Conservation (phyloP, 2,113 vertebrate genomes). For the Eptatretus burgeri region DNA sequence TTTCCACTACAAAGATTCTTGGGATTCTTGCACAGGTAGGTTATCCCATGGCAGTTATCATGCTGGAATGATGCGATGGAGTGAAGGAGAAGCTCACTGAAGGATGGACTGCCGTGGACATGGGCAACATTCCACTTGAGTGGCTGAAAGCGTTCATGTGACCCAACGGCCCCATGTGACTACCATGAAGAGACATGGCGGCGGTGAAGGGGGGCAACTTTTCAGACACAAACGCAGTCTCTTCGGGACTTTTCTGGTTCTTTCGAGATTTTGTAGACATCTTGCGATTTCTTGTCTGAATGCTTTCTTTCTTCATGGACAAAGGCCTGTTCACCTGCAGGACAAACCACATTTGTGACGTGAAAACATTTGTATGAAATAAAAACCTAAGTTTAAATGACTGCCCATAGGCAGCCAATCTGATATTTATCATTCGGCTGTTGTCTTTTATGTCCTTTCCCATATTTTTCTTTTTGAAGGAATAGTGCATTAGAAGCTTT, state of each 20-base stretch:
- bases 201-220: slow-evolving; percentile 74
- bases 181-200: slow-evolving; percentile 35
- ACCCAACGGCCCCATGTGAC: slow-evolving; percentile 75
- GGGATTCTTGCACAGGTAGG: not conserved
- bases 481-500: no score
- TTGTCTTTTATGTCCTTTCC: no score
- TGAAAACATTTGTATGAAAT: no score
- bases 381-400: no score
- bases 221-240: slow-evolving; percentile 64
- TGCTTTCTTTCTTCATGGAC: slow-evolving; percentile 99
- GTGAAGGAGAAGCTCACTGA: slow-evolving; percentile 59
- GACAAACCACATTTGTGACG: no score
- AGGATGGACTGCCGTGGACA: slow-evolving; percentile 83
- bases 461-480: no score
- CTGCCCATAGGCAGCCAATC: no score
- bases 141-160: slow-evolving; percentile 73
- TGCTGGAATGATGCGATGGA: slow-evolving; percentile 87
- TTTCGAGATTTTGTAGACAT: slow-evolving; percentile 99
- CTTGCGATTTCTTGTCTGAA: slow-evolving; percentile 93
- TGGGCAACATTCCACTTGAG: slow-evolving; percentile 86
- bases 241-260: slow-evolving; percentile 92
- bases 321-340: slow-evolving; percentile 95
- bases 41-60: slow-evolving; percentile 97
- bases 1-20: no score
- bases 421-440: no score